Percentiles rank a stretch among this genome's conserved stretches.
Evolutionary conservation across 2,888 invertebrate species (phyloP).

Genomic region (Agonum fuliginosum): DNA sequence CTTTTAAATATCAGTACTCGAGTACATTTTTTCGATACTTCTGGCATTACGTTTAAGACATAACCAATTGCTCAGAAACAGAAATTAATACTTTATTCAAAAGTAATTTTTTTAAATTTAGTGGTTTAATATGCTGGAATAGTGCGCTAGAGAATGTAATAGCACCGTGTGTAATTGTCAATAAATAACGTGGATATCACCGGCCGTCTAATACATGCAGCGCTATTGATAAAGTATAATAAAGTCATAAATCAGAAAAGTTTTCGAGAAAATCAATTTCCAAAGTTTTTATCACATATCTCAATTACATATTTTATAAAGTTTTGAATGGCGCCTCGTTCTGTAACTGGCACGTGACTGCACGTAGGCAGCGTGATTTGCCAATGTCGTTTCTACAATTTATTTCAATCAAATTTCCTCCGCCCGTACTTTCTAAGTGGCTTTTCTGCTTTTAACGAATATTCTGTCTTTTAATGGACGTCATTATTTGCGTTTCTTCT

Average conservation of each 20-base stretch:
- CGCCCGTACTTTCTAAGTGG: not conserved
- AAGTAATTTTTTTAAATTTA: too few species aligned
- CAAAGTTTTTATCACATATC: constrained; percentile 51
- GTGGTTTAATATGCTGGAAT: too few species aligned
- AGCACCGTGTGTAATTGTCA: not conserved
- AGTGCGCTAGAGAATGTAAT: too few species aligned
- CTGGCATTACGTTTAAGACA: too few species aligned
- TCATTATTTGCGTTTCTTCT: constrained; percentile 31
- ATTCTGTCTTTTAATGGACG: constrained; percentile 21
- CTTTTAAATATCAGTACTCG: too few species aligned
- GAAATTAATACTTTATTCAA: too few species aligned
- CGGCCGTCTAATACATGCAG: constrained; percentile 26
- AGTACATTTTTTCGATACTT: too few species aligned
- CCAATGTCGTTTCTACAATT: constrained; percentile 22
- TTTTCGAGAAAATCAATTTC: constrained; percentile 51
- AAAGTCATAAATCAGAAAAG: constrained; percentile 51
- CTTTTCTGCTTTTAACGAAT: constrained; percentile 31
- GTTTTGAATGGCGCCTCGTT: constrained; percentile 41
- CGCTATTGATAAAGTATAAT: constrained; percentile 48
- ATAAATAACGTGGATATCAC: not conserved
- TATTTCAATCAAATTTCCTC: constrained; percentile 27
- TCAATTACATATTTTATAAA: constrained; percentile 57
- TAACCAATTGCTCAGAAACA: too few species aligned
- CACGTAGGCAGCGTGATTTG: constrained; percentile 23
- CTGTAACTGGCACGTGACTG: constrained; percentile 33